Evolutionary conservation across 2,797 vertebrate genomes (phyloP).

Genomic region (Morelia viridis): DNA sequence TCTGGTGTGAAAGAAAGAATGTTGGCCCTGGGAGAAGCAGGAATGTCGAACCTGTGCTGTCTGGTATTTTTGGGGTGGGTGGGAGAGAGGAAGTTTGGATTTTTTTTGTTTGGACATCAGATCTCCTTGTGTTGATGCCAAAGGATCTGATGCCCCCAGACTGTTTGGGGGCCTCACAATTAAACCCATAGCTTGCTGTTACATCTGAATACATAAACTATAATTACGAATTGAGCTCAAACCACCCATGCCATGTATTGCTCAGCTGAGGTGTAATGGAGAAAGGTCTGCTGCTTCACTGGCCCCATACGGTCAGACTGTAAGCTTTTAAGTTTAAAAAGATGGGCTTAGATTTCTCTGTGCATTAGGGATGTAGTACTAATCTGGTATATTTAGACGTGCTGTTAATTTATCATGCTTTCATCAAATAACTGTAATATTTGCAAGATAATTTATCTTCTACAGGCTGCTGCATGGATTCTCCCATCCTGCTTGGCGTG

Average conservation of each 20-base stretch:
- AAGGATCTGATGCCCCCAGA: too few species aligned
- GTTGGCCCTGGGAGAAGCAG: too few species aligned
- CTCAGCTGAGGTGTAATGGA: neutral
- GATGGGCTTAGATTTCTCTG: neutral
- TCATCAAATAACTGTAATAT: neutral
- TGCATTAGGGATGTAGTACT: too few species aligned
- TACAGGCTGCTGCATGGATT: constrained; percentile 74
- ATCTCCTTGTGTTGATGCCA: too few species aligned
- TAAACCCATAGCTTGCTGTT: neutral
- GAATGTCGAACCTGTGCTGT: too few species aligned
- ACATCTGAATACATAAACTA: neutral
- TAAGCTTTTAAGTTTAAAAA: neutral
- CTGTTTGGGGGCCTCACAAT: too few species aligned
- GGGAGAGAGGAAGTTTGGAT: too few species aligned
- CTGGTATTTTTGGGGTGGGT: too few species aligned
- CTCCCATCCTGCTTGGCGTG: constrained; percentile 53
- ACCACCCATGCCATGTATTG: neutral
- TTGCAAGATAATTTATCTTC: neutral
- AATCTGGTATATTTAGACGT: neutral
- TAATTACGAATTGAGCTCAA: neutral
- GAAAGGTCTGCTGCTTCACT: neutral
- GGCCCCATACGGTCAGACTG: neutral
- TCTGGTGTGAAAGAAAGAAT: too few species aligned
- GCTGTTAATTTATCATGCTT: neutral
- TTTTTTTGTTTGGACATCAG: too few species aligned